A percentile compares a stretch with the other conserved stretches of the same genome.
Evolutionary conservation across 1,140 invertebrate genomes (phyloP).

Genomic region (Onthophagus taurus): DNA sequence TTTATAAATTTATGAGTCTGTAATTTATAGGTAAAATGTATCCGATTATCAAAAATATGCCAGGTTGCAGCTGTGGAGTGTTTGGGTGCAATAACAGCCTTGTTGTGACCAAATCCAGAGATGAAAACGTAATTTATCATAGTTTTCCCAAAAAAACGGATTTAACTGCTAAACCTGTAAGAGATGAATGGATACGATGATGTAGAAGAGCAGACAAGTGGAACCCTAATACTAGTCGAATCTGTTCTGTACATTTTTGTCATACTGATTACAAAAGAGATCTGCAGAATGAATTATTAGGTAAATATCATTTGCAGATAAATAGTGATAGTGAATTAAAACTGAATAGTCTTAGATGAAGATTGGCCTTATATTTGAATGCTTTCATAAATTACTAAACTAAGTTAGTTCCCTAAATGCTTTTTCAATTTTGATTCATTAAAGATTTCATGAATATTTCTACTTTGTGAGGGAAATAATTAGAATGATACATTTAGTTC

Average conservation of each 20-base stretch:
- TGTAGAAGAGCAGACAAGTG: slow-evolving; percentile 11
- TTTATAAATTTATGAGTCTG: no score
- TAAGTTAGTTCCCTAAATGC: no score
- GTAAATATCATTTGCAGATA: slow-evolving; percentile 4
- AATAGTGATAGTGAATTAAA: no score
- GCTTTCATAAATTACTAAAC: no score
- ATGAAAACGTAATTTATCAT: slow-evolving; percentile 8
- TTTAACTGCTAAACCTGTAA: not conserved
- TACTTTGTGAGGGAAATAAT: no score
- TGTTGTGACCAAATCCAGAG: slow-evolving; percentile 2
- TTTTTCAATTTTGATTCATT: no score
- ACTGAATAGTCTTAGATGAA: no score
- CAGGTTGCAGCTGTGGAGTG: slow-evolving; percentile 10
- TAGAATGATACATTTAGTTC: no score
- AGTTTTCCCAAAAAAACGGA: slow-evolving; percentile 13
- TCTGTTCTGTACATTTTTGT: slow-evolving; percentile 13
- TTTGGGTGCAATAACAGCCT: slow-evolving; percentile 12
- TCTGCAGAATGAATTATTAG: slow-evolving; percentile 14
- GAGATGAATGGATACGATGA: slow-evolving; percentile 13
- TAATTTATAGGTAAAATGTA: no score
- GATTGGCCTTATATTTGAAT: no score
- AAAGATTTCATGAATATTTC: no score
- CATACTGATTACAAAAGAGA: slow-evolving; percentile 12
- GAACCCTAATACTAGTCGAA: slow-evolving; percentile 13
- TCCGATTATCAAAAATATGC: no score